Conservation (phyloP, 1,140 invertebrate species). For the Calycopis cecrops region DNA sequence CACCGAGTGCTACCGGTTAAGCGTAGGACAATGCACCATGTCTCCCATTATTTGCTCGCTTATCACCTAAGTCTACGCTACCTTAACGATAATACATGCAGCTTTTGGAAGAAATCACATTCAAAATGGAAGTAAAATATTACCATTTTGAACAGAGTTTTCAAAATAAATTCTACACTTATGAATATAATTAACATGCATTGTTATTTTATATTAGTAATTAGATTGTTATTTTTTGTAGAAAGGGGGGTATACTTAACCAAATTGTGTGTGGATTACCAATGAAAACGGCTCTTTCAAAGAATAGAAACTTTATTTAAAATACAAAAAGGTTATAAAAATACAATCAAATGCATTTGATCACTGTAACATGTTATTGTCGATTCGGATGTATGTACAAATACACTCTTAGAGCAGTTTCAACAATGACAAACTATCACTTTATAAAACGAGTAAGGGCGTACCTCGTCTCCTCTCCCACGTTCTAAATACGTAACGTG, state of each 20-base stretch:
- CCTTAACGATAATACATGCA: conserved; percentile 3
- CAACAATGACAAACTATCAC: conserved; percentile 8
- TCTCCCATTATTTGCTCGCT: conserved; percentile 69
- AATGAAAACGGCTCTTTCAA: conserved; percentile 57
- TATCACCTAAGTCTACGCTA: conserved; percentile 6
- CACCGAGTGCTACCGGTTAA: conserved; percentile 55
- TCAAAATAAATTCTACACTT: background rate
- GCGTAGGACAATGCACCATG: conserved; percentile 70
- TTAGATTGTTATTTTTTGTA: background rate
- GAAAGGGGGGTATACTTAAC: conserved; percentile 13
- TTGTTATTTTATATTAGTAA: conserved; percentile 11
- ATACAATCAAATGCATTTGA: conserved; percentile 73
- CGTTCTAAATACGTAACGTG: background rate
- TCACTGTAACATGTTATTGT: conserved; percentile 68
- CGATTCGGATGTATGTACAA: conserved; percentile 46
- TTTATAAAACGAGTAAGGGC: background rate
- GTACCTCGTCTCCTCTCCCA: background rate
- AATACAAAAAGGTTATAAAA: conserved; percentile 73
- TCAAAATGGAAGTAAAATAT: conserved; percentile 11
- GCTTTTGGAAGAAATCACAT: conserved; percentile 1
- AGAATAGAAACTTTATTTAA: conserved; percentile 74
- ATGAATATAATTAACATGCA: conserved; percentile 5
- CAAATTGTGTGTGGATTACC: conserved; percentile 18
- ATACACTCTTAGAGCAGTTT: conserved; percentile 33
- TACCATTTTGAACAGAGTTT: conserved; percentile 18